Base-by-base conservation (phyloP, 2,888 invertebrate species). In the Dioctria rufipes region DNA sequence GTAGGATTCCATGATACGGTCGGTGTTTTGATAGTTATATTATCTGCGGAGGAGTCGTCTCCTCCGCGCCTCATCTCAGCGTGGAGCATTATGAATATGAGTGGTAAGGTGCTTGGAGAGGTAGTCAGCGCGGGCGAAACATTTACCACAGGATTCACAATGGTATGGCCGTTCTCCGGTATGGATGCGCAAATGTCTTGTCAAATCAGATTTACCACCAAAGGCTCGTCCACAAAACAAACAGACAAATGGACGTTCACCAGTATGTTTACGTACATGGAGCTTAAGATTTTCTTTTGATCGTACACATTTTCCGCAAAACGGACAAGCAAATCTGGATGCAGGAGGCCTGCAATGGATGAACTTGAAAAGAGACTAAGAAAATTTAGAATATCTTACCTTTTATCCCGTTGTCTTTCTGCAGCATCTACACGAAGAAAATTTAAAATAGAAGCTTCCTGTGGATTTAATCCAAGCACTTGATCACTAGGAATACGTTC, bases 111-210 rank as follows among this genome's bases (percentile, higher is more conserved):
- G 96, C 89, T 96, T 96, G 86, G 96, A 96, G 81, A 96, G 92
- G 87, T 96, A 96, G 88, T 96, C 96, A 79, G 96, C 96, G 77
- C 96, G 92, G 42, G 96, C 96, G 89, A 96, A 96, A 88, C 96
- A 96, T 89, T 96, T 96, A 84, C 96, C 96, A 89, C 96, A 96
- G 88, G 96, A 95, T 89, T 96, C 96, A 90, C 96, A 96, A 88
- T 96, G 96, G 89, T 96, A 96, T 49, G 96, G 96, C 82, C 96
- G 91, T 89, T 96, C 96, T 58, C 96, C 96, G 9, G 96, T 96
- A 88, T 96, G 96, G 84, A 96, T 96, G 84, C 96, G 92, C 83
- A 96, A 90, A 88, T 96, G 96, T 43, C 96, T 93, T 25, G 96
- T 96, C 85, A 96, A 90, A 87, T 96, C 96, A 86, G 95, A 95